These are phyloP conservation scores for Proales similis DNA, from an alignment of 1,140 invertebrate genomes.

Conservation along the genomic window DNA sequence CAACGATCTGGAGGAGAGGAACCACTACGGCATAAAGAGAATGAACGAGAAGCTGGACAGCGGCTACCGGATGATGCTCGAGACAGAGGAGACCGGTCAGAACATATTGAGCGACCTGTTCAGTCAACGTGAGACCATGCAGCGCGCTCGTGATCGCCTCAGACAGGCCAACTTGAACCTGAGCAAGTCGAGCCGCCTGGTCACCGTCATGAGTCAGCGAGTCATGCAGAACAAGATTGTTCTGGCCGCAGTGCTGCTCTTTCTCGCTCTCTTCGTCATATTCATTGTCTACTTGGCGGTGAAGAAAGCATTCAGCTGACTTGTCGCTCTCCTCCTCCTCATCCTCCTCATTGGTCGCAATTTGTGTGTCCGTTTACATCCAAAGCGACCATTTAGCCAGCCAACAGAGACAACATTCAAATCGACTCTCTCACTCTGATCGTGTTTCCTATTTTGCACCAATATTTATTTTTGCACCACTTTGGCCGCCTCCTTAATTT, in stretches of 20 bases:
- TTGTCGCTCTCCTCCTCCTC: too few species aligned
- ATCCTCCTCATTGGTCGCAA: too few species aligned
- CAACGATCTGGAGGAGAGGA: constrained; percentile 14
- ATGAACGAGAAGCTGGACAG: constrained; percentile 34
- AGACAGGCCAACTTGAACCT: constrained; percentile 23
- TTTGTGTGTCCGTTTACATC: too few species aligned
- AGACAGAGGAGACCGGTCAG: constrained; percentile 31
- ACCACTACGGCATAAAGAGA: constrained; percentile 6
- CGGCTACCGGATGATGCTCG: constrained; percentile 29
- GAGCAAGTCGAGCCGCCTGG: constrained; percentile 28
- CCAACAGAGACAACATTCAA: too few species aligned
- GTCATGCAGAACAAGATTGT: constrained; percentile 29
- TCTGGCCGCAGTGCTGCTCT: constrained; percentile 5
- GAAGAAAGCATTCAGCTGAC: constrained; percentile 34
- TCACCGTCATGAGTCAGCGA: neutral
- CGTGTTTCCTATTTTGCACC: too few species aligned
- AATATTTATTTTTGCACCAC: too few species aligned
- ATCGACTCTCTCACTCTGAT: too few species aligned
- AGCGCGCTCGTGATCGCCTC: constrained; percentile 10
- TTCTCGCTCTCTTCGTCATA: constrained; percentile 4
- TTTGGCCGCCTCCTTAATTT: too few species aligned
- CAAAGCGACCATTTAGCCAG: too few species aligned
- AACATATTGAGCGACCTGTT: constrained; percentile 31
- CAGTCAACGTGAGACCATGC: constrained; percentile 26
- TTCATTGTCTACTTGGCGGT: constrained; percentile 31